Base-by-base conservation (phyloP, 2,113 vertebrate genomes). In the Connochaetes taurinus region DNA sequence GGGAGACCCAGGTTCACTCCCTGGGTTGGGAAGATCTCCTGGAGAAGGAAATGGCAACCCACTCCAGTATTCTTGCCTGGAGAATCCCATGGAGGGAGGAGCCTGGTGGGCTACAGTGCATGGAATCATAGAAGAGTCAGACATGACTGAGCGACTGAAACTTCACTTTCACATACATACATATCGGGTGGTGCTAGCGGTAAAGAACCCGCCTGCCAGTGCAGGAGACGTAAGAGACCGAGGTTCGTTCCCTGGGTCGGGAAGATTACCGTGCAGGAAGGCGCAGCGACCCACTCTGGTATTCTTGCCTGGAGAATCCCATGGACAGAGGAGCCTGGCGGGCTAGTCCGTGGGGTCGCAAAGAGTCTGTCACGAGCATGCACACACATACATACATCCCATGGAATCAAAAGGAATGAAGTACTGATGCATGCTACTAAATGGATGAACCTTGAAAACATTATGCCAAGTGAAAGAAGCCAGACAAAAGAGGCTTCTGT, bases 161-260 rank as follows among this genome's bases (percentile, higher is more conserved):
- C 62, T 64, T 64, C 1, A 7, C 62, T 33, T 64, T 64, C 62
- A 33, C 31, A 64, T 64, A 17, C 4, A 67, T 11, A 67, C 17
- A 10, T 36, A 36, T 2, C 16, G 19, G 17, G 64, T 4, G 33
- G 64, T 2, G 0, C 17, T 21, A 9, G 64, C 2, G n/a, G 33
- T 67, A 36, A 67, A 10, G 64, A 67, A 67, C n/a, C 64, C 8
- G 5, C 16, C 33, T 36, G 64, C 64, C n/a, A 67, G 0, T 11
- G 64, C 33, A 67, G 64, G 64, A 36, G 64, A 67, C 64, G 0
- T 67, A 45, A 45, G 64, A n/a, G 16, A 67, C 33, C 3, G 33
- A 36, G 16, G 33, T 36, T 67, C 17, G 3, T 17, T 67, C 64
- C 4, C 64, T 21, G 33, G 64, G 33, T 67, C 17, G 8, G 33